Evolutionary conservation across 2,888 invertebrate species (phyloP).

Genomic region (Pyrrhia umbra): DNA sequence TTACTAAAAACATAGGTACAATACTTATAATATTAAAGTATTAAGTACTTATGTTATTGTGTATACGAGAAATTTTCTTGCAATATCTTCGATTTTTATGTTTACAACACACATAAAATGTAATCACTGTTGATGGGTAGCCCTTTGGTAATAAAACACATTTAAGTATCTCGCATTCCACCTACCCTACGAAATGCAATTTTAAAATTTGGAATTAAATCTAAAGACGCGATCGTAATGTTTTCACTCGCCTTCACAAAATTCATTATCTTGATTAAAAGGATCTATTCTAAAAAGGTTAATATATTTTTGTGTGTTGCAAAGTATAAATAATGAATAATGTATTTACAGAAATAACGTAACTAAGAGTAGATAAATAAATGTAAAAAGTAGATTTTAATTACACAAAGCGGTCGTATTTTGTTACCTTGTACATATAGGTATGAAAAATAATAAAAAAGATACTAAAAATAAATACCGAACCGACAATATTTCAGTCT

Average conservation of each 20-base stretch:
- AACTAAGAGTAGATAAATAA: no score
- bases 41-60: no score
- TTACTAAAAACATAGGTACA: no score
- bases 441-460: slow-evolving; percentile 1
- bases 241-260: slow-evolving; percentile 10
- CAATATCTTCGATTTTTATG: background rate
- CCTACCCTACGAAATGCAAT: slow-evolving; percentile 1
- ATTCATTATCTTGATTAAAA: slow-evolving; percentile 5
- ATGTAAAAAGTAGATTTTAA: no score
- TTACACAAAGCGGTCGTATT: background rate
- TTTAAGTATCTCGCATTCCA: background rate
- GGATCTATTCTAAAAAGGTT: background rate
- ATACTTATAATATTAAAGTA: no score
- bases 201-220: slow-evolving; percentile 26
- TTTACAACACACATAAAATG: background rate
- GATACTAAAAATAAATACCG: background rate
- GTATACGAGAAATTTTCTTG: no score
- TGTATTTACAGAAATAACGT: background rate
- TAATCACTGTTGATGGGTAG: background rate
- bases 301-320: background rate
- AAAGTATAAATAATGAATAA: background rate
- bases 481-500: background rate
- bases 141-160: slow-evolving; percentile 5
- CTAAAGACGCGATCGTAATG: slow-evolving; percentile 3
- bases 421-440: background rate